These are phyloP conservation scores for Macropodus opercularis DNA, from an alignment of 2,797 vertebrate genomes.

Conservation along the genomic window DNA sequence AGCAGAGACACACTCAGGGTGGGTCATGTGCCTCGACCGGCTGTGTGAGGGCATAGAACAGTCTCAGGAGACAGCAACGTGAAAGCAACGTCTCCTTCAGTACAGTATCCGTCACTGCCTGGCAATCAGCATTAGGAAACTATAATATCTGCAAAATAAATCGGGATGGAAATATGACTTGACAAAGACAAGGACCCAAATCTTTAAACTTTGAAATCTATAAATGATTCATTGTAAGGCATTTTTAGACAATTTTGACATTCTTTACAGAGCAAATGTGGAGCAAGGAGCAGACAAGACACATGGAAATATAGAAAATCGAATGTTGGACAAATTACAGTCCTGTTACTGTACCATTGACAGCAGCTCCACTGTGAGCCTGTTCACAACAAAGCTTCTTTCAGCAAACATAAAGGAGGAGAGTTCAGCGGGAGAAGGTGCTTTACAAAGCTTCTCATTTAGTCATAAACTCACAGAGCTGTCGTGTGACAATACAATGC, in stretches of 20 bases:
- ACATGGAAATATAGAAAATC: not conserved
- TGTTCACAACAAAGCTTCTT: not conserved
- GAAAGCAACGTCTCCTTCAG: too few species aligned
- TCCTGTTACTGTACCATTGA: constrained; percentile 14
- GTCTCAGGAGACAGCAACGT: too few species aligned
- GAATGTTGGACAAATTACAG: not conserved
- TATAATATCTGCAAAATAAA: constrained; percentile 41
- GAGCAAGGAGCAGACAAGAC: not conserved
- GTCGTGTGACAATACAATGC: too few species aligned
- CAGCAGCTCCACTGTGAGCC: constrained; percentile 5
- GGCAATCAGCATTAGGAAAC: too few species aligned
- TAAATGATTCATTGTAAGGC: constrained; percentile 53
- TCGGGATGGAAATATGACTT: constrained; percentile 58
- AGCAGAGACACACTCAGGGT: too few species aligned
- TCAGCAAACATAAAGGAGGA: constrained; percentile 11
- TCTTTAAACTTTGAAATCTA: constrained; percentile 33
- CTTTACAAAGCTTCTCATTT: constrained; percentile 5
- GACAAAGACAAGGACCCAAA: constrained; percentile 55
- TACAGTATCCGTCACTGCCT: too few species aligned
- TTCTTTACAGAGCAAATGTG: constrained; percentile 25
- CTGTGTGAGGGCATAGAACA: too few species aligned
- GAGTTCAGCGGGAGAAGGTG: constrained; percentile 3
- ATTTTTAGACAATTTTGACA: constrained; percentile 39
- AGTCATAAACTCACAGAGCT: not conserved
- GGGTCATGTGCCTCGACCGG: too few species aligned